These are phyloP conservation scores for Carettochelys insculpta DNA, from an alignment of 2,113 vertebrate genomes.

Conservation along the genomic window DNA sequence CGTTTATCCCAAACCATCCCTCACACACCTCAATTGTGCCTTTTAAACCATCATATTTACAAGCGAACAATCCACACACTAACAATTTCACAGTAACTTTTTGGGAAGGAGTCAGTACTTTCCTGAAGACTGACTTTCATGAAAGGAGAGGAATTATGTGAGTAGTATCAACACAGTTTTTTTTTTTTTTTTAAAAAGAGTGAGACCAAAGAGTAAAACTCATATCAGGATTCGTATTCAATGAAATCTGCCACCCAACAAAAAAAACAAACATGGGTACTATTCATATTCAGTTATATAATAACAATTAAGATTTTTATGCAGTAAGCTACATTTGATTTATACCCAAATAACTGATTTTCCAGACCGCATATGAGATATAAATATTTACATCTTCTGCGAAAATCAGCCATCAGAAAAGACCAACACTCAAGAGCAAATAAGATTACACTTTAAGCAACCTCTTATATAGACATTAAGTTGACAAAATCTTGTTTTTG, in stretches of 20 bases:
- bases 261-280: neutral
- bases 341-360: neutral
- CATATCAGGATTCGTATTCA: fast-evolving
- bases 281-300: neutral
- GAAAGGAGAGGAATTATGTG: neutral
- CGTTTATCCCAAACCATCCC: fast-evolving
- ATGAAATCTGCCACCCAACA: neutral
- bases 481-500: neutral
- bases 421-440: neutral
- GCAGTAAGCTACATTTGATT: neutral
- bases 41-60: neutral
- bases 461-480: neutral
- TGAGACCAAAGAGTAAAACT: neutral
- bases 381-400: neutral
- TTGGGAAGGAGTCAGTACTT: neutral
- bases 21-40: neutral
- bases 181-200: too few species aligned
- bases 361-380: neutral
- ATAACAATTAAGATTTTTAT: neutral
- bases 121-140: neutral
- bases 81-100: neutral
- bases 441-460: neutral
- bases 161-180: neutral
- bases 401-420: neutral
- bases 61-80: neutral